phyloP scores from a whole-genome alignment of 2,797 vertebrate species.

The Channa striata region DNA sequence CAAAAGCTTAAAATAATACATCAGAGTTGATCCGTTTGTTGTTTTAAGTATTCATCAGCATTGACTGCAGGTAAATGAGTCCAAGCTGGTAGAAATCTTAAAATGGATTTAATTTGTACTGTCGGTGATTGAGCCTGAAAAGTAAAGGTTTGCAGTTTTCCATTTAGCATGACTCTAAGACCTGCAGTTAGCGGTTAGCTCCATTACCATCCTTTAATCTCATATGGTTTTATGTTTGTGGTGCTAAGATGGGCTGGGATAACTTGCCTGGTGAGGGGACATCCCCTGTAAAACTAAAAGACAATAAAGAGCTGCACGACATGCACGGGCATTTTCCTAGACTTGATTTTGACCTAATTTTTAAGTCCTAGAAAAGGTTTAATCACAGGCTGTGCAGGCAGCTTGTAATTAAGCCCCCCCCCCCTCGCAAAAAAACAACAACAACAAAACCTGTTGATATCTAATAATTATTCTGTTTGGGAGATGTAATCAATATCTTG shows the following conservation, averaged over 20 bases:
- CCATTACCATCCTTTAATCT: conserved; percentile 65
- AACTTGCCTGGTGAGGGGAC: conserved; percentile 43
- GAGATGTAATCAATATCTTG: no score
- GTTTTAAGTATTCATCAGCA: neutral
- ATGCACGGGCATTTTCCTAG: conserved; percentile 44
- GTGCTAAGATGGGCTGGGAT: conserved; percentile 61
- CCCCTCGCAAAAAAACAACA: no score
- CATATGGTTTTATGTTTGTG: conserved; percentile 61
- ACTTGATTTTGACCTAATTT: conserved; percentile 27
- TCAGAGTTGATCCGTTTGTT: no score
- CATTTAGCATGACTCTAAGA: conserved; percentile 28
- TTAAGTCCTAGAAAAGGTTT: conserved; percentile 43
- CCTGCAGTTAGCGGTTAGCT: conserved; percentile 59
- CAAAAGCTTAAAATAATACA: no score
- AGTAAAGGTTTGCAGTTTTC: conserved; percentile 46
- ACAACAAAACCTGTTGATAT: no score
- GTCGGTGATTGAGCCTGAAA: conserved; percentile 17
- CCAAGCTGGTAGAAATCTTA: conserved; percentile 14
- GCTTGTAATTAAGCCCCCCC: conserved; percentile 37
- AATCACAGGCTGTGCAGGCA: conserved; percentile 45
- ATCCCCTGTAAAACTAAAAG: conserved; percentile 43
- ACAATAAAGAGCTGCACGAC: conserved; percentile 55
- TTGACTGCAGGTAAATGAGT: conserved; percentile 24
- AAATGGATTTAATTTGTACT: conserved; percentile 21
- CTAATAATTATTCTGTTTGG: no score